A percentile compares a stretch with the other conserved stretches of the same genome.
Evolutionary conservation across 2,888 invertebrate species (phyloP).

Genomic region (Erebia ligea): DNA sequence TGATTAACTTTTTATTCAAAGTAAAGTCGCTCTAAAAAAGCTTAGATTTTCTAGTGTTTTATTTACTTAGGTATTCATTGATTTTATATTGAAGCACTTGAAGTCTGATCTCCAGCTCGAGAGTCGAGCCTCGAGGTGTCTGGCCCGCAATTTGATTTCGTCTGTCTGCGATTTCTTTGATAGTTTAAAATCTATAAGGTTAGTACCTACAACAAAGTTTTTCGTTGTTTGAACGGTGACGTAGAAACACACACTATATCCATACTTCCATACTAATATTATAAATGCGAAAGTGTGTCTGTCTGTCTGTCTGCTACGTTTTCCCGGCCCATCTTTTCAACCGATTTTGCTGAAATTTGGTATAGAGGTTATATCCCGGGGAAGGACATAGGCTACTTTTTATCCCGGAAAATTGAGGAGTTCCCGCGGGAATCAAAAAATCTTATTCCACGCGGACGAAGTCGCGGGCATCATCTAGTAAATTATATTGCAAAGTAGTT

Average conservation of each 20-base stretch:
- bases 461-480: too few relatives aligned
- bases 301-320: too few relatives aligned
- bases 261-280: too few relatives aligned
- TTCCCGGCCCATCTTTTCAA: too few relatives aligned
- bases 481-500: too few relatives aligned
- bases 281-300: too few relatives aligned
- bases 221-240: background rate
- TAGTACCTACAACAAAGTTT: conserved; percentile 4
- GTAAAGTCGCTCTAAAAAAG: background rate
- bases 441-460: too few relatives aligned
- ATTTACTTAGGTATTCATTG: conserved; percentile 9
- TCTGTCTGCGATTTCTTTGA: conserved; percentile 26
- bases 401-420: too few relatives aligned
- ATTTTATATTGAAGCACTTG: background rate
- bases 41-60: background rate
- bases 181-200: conserved; percentile 3
- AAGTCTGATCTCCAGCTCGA: background rate
- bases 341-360: too few relatives aligned
- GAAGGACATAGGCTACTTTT: too few relatives aligned
- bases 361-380: too few relatives aligned
- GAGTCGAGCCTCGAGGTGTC: conserved; percentile 6
- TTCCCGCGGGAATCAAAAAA: too few relatives aligned
- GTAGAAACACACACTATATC: background rate
- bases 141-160: conserved; percentile 25
- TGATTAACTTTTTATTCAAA: background rate